Evolutionary conservation across 2,113 vertebrate genomes (phyloP).

Genomic region (Tichodroma muraria): DNA sequence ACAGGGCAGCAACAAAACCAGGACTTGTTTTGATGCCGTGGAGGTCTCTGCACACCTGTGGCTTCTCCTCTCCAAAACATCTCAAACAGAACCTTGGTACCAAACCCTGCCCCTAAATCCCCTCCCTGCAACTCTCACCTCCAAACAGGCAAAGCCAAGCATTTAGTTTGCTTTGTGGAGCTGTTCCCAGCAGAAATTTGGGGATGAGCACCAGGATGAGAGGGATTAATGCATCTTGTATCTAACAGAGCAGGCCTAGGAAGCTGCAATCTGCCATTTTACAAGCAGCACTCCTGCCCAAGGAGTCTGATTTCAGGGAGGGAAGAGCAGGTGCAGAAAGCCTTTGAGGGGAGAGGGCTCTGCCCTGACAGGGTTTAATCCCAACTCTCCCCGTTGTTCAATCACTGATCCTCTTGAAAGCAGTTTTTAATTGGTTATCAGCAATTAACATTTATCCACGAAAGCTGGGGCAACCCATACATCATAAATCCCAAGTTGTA

Average conservation of each 20-base stretch:
- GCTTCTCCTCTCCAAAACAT: background rate
- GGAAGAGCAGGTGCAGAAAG: background rate
- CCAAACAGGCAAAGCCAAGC: accelerated
- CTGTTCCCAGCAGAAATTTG: background rate
- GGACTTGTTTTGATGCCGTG: too few species aligned
- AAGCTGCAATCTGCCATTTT: background rate
- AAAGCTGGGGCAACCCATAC: background rate
- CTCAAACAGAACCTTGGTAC: background rate
- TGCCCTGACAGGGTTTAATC: background rate
- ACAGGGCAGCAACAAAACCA: background rate
- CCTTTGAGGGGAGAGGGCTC: background rate
- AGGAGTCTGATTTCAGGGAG: background rate
- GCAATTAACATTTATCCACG: background rate
- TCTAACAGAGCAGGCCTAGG: background rate
- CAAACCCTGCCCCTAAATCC: background rate
- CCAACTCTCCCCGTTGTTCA: background rate
- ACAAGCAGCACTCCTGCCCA: too few species aligned
- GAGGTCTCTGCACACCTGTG: background rate
- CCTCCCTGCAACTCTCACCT: background rate
- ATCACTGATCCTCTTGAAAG: background rate
- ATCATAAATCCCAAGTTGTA: background rate
- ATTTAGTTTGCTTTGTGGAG: background rate
- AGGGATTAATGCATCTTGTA: background rate
- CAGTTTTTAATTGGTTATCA: background rate
- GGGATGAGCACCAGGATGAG: background rate